Base-by-base conservation (phyloP, 2,113 vertebrate genomes). In the Pangasianodon gigas region DNA sequence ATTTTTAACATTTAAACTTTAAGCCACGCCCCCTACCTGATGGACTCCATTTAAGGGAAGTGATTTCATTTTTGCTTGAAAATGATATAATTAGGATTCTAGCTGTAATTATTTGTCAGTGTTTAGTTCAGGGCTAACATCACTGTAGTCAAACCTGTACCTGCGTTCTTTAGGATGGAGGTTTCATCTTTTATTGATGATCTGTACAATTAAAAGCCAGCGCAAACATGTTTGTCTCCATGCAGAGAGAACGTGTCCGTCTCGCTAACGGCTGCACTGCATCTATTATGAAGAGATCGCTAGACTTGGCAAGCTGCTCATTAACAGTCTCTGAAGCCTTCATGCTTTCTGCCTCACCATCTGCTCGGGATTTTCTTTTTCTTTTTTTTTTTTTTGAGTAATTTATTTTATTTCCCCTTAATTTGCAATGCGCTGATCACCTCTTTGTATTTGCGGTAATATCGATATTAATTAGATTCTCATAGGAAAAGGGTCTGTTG, bases 271-370 rank as follows among this genome's bases (percentile, higher is more conserved):
- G 81, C 87, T 79, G 77, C 86, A 52, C 89, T 65, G 81, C 60
- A 74, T 80, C 83, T 69, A 37, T 86, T 83, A 86, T 88, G 85
- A 85, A 60, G 80, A 88, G 79, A 85, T 80, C 54, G 86, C 86
- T 83, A 79, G 89, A 90, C 86, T 88, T 88, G 91, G 84, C 90
- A 87, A 87, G 89, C 58, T 79, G 86, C 80, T 91, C 46, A 71
- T 88, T 90, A 91, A 88, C 60, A 90, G 88, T 87, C 90, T 92
- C 90, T 37, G 89, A 92, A 84, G 90, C 84, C 32, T 60, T 86
- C 60, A 69, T 91, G 60, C 89, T 84, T 91, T 58, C 77, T 88
- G 75, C 54, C 81, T 88, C n/a, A 46, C 91, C 86, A 87, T 90
- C 90, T 91, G 88, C 77, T 87, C 77, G 69, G 80, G 56, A 21